Base-by-base conservation (phyloP, 1,140 invertebrate species). In the Drosophila carrolli region DNA sequence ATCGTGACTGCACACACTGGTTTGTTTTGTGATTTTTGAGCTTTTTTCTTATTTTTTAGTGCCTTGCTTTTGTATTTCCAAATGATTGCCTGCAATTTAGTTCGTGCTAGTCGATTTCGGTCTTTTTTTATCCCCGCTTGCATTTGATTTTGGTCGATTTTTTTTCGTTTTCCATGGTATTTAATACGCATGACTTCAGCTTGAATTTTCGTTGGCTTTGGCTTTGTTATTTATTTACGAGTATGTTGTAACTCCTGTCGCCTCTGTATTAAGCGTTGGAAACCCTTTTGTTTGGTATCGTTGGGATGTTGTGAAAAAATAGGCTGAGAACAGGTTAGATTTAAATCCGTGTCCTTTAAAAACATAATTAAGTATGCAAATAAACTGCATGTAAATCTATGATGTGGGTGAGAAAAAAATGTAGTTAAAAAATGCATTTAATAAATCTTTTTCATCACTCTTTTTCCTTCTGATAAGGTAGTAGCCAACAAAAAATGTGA, bases 61-160 rank as follows among this genome's bases (percentile, higher is more conserved):
- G 47, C 40, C 16, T 56, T 14, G 59, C 60, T 70, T 55, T 70
- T 85, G 53, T 71, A 66, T 88, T 86, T 86, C 83, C 83, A 82
- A 86, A 73, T 88, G 79, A 82, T 86, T 86, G 83, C 71, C 84
- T 83, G 78, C 83, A 83, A 86, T 88, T 86, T 83, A 61, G 79
- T 86, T 76, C 83, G 83, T 86, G 82, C 84, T 84, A 68, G 80
- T 74, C 75, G 82, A 82, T 88, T 86, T 82, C 48, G 66, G 50
- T 37, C 50, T 53, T 53, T 37, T 77, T 76, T 41, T 76, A 75
- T 77, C 50, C 73, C 55, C 54, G 35, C 48, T 38, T 54, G 68
- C 54, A 63, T 46, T 62, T 6, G 37, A 29, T 62, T 71, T 71
- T 72, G 13, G 68, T 66, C 61, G 57, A 16, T 65, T 68, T 43